Evolutionary conservation across 2,113 vertebrate genomes (phyloP).

Genomic region (Arothron firmamentum): DNA sequence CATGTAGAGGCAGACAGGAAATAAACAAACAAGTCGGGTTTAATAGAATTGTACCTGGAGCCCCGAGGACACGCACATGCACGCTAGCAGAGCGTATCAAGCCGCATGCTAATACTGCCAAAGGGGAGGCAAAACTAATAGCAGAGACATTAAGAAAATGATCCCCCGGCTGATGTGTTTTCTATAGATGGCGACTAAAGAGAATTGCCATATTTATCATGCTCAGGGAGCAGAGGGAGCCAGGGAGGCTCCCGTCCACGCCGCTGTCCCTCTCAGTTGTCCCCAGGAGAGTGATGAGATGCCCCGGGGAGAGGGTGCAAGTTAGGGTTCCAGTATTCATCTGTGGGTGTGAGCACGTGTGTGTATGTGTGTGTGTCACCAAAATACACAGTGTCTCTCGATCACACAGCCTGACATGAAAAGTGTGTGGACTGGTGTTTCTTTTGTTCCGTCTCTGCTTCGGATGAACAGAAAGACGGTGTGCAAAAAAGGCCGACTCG

Average conservation of each 20-base stretch:
- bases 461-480: too few relatives aligned
- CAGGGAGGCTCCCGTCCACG: slow-evolving; percentile 12
- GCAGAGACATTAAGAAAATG: slow-evolving; percentile 73
- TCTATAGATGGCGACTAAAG: slow-evolving; percentile 72
- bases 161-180: slow-evolving; percentile 75
- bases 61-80: slow-evolving; percentile 54
- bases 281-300: slow-evolving; percentile 66
- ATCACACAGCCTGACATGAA: not conserved
- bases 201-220: slow-evolving; percentile 78
- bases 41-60: slow-evolving; percentile 71
- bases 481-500: too few relatives aligned
- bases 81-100: slow-evolving; percentile 61
- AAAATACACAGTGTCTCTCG: not conserved
- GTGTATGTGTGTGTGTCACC: not conserved
- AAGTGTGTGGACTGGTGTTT: not conserved
- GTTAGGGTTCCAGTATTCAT: not conserved
- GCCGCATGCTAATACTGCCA: slow-evolving; percentile 72
- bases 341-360: slow-evolving; percentile 7
- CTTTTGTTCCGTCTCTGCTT: too few relatives aligned
- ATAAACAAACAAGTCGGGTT: slow-evolving; percentile 66
- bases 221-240: slow-evolving; percentile 50
- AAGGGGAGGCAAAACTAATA: slow-evolving; percentile 73
- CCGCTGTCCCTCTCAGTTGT: slow-evolving; percentile 58
- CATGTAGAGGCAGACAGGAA: slow-evolving; percentile 57
- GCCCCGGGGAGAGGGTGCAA: slow-evolving; percentile 22